A percentile compares a stretch with the other conserved stretches of the same genome.
These are phyloP conservation scores for Mellivora capensis DNA, from an alignment of 2,113 vertebrate species.

Conservation along the genomic window DNA sequence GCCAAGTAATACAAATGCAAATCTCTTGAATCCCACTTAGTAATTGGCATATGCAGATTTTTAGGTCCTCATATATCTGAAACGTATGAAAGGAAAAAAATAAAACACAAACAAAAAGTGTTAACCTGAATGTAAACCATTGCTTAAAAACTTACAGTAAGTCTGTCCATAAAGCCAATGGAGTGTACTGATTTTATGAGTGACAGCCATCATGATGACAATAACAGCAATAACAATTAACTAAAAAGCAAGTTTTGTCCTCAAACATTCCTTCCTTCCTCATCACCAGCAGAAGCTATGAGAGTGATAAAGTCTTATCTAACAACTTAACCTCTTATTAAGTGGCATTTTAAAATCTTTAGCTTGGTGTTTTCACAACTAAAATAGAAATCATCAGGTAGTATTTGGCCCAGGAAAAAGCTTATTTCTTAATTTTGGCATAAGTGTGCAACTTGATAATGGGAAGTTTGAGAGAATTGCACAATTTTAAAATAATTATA, in stretches of 20 bases:
- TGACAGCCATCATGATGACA: neutral
- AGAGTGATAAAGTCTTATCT: neutral
- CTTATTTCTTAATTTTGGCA: conserved; percentile 13
- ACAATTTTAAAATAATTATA: neutral
- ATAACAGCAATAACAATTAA: neutral
- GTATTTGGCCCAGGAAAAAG: neutral
- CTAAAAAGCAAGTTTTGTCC: neutral
- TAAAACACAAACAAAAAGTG: neutral
- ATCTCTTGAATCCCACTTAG: neutral
- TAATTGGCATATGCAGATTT: neutral
- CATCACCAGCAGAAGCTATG: neutral
- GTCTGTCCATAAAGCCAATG: neutral
- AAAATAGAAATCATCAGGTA: neutral
- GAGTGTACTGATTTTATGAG: neutral
- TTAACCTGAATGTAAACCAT: neutral
- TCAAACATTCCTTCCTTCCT: neutral
- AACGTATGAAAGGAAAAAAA: neutral
- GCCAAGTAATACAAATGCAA: neutral
- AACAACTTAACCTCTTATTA: neutral
- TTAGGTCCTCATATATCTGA: neutral
- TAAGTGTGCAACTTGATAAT: neutral
- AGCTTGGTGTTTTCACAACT: neutral
- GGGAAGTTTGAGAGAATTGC: neutral
- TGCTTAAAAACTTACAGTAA: neutral
- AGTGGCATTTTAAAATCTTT: neutral